Conservation (phyloP, 2,888 invertebrate genomes). For the Thereva nobilitata region DNA sequence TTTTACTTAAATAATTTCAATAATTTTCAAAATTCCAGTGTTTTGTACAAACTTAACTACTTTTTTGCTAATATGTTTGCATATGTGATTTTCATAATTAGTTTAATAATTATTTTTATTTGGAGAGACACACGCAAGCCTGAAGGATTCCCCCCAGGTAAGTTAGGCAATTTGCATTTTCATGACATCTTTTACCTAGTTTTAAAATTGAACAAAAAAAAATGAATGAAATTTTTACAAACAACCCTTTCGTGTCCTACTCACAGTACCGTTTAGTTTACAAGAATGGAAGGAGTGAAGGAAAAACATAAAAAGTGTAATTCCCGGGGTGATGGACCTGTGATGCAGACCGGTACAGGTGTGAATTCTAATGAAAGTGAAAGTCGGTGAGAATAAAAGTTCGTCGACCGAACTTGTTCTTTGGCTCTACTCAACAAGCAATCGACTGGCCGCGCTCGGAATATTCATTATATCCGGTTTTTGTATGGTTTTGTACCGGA, state of each 20-base stretch:
- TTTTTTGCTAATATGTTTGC: constrained; percentile 24
- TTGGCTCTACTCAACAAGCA: background rate
- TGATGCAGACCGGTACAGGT: background rate
- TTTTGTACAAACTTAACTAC: too few relatives aligned
- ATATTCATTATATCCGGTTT: background rate
- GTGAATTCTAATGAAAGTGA: constrained; percentile 21
- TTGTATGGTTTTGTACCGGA: too few relatives aligned
- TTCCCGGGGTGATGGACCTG: constrained; percentile 8
- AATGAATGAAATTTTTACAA: background rate
- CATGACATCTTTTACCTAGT: too few relatives aligned
- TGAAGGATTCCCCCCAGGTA: constrained; percentile 62
- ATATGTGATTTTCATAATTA: constrained; percentile 31
- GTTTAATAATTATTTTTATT: constrained; percentile 32
- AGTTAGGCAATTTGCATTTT: constrained; percentile 42
- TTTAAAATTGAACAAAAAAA: background rate
- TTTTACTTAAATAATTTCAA: too few relatives aligned
- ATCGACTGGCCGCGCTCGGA: background rate
- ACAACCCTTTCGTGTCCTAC: background rate
- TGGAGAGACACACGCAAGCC: constrained; percentile 55
- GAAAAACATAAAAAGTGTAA: constrained; percentile 4
- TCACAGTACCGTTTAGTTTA: too few relatives aligned
- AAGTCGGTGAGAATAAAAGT: constrained; percentile 18
- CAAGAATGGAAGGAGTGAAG: too few relatives aligned
- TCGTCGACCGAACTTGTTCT: constrained; percentile 6
- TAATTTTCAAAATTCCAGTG: too few relatives aligned